These are phyloP conservation scores for Mactra quadrangularis DNA, from an alignment of 1,140 invertebrate species.

Conservation along the genomic window DNA sequence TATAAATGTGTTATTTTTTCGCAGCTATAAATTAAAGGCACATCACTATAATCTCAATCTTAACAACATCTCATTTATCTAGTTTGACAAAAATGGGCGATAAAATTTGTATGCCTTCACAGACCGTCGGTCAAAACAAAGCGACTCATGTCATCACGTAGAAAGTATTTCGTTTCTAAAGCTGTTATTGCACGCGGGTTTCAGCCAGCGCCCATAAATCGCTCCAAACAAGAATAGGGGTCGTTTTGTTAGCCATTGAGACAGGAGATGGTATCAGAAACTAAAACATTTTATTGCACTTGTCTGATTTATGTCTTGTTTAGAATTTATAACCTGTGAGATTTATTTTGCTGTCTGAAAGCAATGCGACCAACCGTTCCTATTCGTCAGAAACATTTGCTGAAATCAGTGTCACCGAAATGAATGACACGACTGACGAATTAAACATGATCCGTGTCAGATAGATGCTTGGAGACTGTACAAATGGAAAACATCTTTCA, in stretches of 20 bases:
- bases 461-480: slow-evolving; percentile 27
- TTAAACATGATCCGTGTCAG: slow-evolving; percentile 16
- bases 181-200: slow-evolving; percentile 51
- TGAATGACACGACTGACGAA: slow-evolving; percentile 25
- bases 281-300: slow-evolving; percentile 63
- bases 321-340: slow-evolving; percentile 58
- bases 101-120: slow-evolving; percentile 63
- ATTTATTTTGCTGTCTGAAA: slow-evolving; percentile 44
- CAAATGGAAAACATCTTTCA: slow-evolving; percentile 18
- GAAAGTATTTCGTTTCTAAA: slow-evolving; percentile 35
- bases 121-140: slow-evolving; percentile 52
- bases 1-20: slow-evolving; percentile 63
- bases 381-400: slow-evolving; percentile 6
- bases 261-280: slow-evolving; percentile 35
- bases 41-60: slow-evolving; percentile 45
- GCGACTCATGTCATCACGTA: slow-evolving; percentile 49
- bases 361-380: not conserved
- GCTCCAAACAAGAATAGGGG: slow-evolving; percentile 51
- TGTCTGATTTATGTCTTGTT: slow-evolving; percentile 52
- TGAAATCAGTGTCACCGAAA: slow-evolving; percentile 33
- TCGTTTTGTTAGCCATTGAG: slow-evolving; percentile 42
- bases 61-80: slow-evolving; percentile 45
- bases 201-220: slow-evolving; percentile 46
- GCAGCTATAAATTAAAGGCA: slow-evolving; percentile 41
- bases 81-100: slow-evolving; percentile 63